Evolutionary conservation across 2,113 vertebrate species (phyloP).

Genomic region (Oncorhynchus keta): DNA sequence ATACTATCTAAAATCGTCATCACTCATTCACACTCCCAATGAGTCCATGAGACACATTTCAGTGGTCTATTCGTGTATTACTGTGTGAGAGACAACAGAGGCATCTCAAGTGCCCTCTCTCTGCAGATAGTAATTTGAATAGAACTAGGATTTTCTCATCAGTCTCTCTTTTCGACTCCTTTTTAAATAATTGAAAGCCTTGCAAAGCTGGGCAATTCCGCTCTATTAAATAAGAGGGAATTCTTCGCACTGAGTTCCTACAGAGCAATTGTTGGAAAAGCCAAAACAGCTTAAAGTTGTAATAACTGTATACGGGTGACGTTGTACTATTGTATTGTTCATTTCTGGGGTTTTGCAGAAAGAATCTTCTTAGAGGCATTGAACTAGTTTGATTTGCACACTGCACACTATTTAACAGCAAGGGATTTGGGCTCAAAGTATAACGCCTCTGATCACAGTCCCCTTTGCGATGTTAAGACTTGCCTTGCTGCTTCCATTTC

Average conservation of each 20-base stretch:
- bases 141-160: slow-evolving; percentile 54
- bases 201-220: slow-evolving; percentile 53
- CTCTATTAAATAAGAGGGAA: slow-evolving; percentile 37
- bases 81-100: slow-evolving; percentile 53
- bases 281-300: slow-evolving; percentile 51
- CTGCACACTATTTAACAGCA: slow-evolving; percentile 28
- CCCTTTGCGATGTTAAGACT: slow-evolving; percentile 18
- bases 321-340: slow-evolving; percentile 36
- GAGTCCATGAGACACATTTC: background rate
- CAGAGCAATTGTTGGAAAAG: slow-evolving; percentile 39
- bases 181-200: slow-evolving; percentile 64
- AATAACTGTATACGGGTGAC: slow-evolving; percentile 40
- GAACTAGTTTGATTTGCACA: slow-evolving; percentile 41
- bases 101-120: slow-evolving; percentile 49
- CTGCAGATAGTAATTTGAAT: slow-evolving; percentile 37
- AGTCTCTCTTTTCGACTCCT: slow-evolving; percentile 51
- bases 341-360: slow-evolving; percentile 43
- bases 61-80: slow-evolving; percentile 30
- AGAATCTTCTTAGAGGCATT: slow-evolving; percentile 43
- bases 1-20: background rate
- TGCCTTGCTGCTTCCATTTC: background rate
- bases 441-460: slow-evolving; percentile 28
- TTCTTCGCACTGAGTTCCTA: slow-evolving; percentile 15
- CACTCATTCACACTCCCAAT: background rate
- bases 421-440: slow-evolving; percentile 35